Conservation (phyloP, 2,888 invertebrate genomes). For the Metellina segmentata region DNA sequence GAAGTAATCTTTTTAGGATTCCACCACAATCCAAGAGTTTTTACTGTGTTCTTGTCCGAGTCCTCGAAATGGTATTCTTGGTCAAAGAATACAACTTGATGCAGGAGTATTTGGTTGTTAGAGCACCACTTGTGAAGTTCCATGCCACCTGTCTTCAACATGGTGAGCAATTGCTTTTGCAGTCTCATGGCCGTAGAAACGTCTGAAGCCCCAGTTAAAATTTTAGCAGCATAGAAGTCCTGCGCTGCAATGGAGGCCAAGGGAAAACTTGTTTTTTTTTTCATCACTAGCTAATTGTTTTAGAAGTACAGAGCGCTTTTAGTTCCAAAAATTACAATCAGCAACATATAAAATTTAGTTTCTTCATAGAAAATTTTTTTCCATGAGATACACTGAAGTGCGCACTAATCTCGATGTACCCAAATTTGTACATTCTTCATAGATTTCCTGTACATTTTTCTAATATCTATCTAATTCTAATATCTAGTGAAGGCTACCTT, state of each 20-base stretch:
- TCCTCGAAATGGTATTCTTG: background rate
- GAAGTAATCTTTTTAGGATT: background rate
- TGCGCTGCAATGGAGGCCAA: background rate
- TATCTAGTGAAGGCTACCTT: no score
- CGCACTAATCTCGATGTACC: no score
- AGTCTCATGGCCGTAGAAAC: background rate
- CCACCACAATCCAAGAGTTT: slow-evolving; percentile 16
- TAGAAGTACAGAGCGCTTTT: background rate
- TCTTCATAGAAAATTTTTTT: no score
- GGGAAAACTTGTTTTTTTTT: background rate
- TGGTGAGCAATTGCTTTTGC: background rate
- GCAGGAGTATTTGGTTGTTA: background rate
- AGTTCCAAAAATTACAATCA: background rate
- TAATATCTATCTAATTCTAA: no score
- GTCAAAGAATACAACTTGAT: background rate
- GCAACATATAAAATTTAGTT: no score
- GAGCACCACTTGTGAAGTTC: slow-evolving; percentile 25
- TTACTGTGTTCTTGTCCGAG: background rate
- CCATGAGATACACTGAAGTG: no score
- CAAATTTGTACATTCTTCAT: no score
- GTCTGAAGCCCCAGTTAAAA: background rate
- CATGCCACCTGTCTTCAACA: slow-evolving; percentile 1
- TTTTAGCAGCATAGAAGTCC: slow-evolving; percentile 16
- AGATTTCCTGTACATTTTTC: no score
- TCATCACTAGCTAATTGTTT: background rate